phyloP scores from a whole-genome alignment of 1,140 invertebrate genomes.

The Agrypnia vestita region DNA sequence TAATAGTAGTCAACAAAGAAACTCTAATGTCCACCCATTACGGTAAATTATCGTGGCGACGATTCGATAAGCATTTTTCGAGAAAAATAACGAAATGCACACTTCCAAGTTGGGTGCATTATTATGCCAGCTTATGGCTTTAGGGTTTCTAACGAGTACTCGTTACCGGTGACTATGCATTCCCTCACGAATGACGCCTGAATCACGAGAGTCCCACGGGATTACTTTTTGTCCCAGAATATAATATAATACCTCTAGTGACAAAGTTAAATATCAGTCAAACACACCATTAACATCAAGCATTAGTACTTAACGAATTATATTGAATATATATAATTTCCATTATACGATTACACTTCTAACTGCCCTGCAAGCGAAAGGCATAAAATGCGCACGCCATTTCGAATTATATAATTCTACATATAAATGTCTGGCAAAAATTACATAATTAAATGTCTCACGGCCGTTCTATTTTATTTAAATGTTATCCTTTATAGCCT shows the following conservation, averaged over 20 bases:
- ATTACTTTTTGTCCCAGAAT: conserved; percentile 16
- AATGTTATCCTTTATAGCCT: too few relatives aligned
- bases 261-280: conserved; percentile 32
- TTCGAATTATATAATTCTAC: too few relatives aligned
- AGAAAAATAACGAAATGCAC: conserved; percentile 25
- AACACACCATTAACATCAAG: conserved; percentile 8
- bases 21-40: conserved; percentile 6
- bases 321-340: too few relatives aligned
- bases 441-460: too few relatives aligned
- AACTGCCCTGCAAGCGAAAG: too few relatives aligned
- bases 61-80: conserved; percentile 29
- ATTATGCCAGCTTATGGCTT: conserved; percentile 14
- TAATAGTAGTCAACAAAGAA: not conserved
- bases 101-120: conserved; percentile 4
- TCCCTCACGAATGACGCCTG: conserved; percentile 30
- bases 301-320: too few relatives aligned
- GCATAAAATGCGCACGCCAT: too few relatives aligned
- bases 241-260: conserved; percentile 9
- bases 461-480: too few relatives aligned
- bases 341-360: too few relatives aligned
- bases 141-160: conserved; percentile 10
- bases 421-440: too few relatives aligned
- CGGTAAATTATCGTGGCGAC: conserved; percentile 9
- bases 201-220: conserved; percentile 6
- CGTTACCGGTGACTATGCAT: conserved; percentile 4